These are phyloP conservation scores for Catalaphyllia jardinei DNA, from an alignment of 64 coral and sea anemone genomes.

Conservation along the genomic window DNA sequence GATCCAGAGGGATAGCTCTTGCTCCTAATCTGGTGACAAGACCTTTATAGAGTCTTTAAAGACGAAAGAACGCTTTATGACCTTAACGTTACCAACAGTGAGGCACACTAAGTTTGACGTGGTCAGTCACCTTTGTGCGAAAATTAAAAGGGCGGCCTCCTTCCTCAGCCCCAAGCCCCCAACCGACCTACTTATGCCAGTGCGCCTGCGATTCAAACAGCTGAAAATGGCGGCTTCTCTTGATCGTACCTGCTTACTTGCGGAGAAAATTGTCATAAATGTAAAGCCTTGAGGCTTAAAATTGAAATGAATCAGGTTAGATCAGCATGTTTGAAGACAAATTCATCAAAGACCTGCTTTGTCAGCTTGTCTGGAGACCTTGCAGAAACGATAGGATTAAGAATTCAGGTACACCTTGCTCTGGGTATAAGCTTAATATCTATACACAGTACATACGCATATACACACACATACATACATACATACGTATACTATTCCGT, in stretches of 20 bases:
- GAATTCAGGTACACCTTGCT: conserved; percentile 4
- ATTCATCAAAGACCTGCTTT: conserved; percentile 62
- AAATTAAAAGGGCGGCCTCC: too few relatives aligned
- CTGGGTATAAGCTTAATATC: background rate
- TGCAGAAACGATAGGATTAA: conserved; percentile 29
- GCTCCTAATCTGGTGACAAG: too few relatives aligned
- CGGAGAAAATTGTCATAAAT: background rate
- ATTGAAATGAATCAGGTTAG: conserved; percentile 23
- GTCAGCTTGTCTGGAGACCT: conserved; percentile 69
- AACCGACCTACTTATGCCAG: background rate
- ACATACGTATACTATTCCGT: too few relatives aligned
- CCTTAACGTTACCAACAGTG: too few relatives aligned
- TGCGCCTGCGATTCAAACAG: conserved; percentile 10
- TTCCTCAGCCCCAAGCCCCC: too few relatives aligned
- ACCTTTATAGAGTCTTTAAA: too few relatives aligned
- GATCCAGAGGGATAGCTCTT: too few relatives aligned
- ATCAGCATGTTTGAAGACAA: conserved; percentile 49
- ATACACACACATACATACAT: too few relatives aligned
- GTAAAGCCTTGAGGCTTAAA: background rate
- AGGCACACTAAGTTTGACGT: too few relatives aligned
- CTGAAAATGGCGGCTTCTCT: conserved; percentile 6
- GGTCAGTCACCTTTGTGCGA: too few relatives aligned
- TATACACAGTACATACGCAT: too few relatives aligned
- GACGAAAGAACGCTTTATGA: too few relatives aligned
- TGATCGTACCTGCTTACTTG: background rate